Conservation (phyloP, 2,797 vertebrate species). For the Poeciliopsis turneri region DNA sequence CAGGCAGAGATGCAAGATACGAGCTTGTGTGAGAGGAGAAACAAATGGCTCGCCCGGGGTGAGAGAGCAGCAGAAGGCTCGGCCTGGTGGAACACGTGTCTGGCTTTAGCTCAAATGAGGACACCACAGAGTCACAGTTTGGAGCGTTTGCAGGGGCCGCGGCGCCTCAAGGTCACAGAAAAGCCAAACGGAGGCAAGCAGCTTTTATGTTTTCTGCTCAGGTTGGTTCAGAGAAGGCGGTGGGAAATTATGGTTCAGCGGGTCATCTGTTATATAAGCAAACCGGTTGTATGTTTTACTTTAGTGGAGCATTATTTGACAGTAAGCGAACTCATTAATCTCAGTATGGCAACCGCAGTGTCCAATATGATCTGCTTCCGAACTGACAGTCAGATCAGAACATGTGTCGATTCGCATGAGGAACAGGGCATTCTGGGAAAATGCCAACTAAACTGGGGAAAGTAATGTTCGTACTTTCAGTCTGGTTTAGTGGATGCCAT, state of each 20-base stretch:
- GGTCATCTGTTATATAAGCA: background rate
- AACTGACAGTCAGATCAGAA: background rate
- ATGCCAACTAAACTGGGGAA: background rate
- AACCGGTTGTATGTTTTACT: background rate
- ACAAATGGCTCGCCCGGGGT: constrained; percentile 65
- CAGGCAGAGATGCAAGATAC: constrained; percentile 12
- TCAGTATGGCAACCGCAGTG: background rate
- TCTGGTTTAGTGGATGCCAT: background rate
- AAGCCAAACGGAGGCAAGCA: background rate
- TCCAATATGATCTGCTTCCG: background rate
- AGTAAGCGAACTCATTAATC: background rate
- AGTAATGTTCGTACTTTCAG: background rate
- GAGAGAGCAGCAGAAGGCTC: constrained; percentile 64
- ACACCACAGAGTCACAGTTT: constrained; percentile 53
- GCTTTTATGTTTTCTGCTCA: background rate
- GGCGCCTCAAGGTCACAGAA: constrained; percentile 16
- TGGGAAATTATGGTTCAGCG: background rate
- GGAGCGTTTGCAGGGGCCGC: constrained; percentile 47
- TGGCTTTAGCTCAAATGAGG: constrained; percentile 52
- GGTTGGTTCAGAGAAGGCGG: background rate
- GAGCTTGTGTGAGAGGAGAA: constrained; percentile 47
- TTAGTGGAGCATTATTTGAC: background rate
- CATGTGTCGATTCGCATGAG: background rate
- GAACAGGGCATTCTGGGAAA: background rate
- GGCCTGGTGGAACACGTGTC: constrained; percentile 61